A percentile compares a stretch with the other conserved stretches of the same genome.
phyloP scores from a whole-genome alignment of 2,797 vertebrate species.

The Ateles fusciceps region DNA sequence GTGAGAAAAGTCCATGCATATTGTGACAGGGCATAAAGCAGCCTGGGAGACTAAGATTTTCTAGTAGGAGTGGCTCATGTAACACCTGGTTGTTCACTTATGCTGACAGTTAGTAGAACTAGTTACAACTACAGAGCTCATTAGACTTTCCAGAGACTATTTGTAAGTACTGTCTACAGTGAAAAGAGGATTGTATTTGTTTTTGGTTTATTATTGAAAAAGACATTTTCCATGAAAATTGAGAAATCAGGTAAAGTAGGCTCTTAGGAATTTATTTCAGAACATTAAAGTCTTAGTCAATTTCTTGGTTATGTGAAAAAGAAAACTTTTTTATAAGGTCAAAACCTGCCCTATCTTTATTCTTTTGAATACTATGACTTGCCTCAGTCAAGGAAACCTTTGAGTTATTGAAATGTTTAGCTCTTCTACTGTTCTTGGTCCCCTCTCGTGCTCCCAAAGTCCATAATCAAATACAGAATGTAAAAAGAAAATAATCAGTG shows the following conservation, averaged over 20 bases:
- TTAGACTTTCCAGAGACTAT: background rate
- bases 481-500: slow-evolving; percentile 44
- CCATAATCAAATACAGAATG: slow-evolving; percentile 27
- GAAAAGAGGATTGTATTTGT: background rate
- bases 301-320: slow-evolving; percentile 37
- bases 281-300: background rate
- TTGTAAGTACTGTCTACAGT: background rate
- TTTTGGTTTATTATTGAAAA: slow-evolving; percentile 46
- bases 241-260: background rate
- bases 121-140: background rate
- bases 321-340: background rate
- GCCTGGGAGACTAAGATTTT: background rate
- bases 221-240: slow-evolving; percentile 34
- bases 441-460: background rate
- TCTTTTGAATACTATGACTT: slow-evolving; percentile 29
- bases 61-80: background rate
- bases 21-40: background rate
- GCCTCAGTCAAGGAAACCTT: slow-evolving; percentile 6
- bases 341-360: slow-evolving; percentile 3
- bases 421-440: background rate
- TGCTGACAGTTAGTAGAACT: background rate
- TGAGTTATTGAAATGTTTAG: background rate
- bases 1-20: background rate
- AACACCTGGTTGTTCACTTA: background rate
- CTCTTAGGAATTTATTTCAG: slow-evolving; percentile 44